Evolutionary conservation across 1,140 invertebrate species (phyloP).

Genomic region (Venturia canescens): DNA sequence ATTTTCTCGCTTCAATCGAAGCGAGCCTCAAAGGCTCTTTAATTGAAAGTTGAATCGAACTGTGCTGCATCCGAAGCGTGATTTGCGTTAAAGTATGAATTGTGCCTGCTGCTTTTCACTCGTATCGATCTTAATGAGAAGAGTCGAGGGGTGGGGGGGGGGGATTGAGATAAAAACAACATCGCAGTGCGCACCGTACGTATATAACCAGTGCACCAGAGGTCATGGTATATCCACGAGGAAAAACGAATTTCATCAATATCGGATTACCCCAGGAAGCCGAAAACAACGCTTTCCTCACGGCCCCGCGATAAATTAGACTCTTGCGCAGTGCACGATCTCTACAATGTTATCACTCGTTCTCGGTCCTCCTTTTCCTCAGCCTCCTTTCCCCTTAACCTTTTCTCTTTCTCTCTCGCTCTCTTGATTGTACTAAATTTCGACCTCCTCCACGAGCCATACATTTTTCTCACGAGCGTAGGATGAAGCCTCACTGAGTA

Average conservation of each 20-base stretch:
- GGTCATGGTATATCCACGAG: not conserved
- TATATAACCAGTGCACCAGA: not conserved
- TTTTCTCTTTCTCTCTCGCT: not conserved
- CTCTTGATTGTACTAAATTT: not conserved
- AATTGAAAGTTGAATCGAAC: not conserved
- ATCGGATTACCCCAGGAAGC: not conserved
- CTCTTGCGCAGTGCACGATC: not conserved
- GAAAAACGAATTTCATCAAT: constrained; percentile 21
- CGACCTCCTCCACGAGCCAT: not conserved
- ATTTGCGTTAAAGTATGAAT: not conserved
- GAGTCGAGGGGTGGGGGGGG: too few relatives aligned
- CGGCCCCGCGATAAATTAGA: constrained; percentile 2
- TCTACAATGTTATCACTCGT: not conserved
- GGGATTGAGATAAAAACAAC: not conserved
- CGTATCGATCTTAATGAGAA: not conserved
- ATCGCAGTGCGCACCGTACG: not conserved
- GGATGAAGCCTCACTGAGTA: not conserved
- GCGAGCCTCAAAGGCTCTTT: too few relatives aligned
- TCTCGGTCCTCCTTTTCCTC: not conserved
- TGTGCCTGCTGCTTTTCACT: not conserved
- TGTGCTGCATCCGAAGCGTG: not conserved
- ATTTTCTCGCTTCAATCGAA: too few relatives aligned
- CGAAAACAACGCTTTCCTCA: constrained; percentile 7
- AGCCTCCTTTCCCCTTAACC: not conserved
- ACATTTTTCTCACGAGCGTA: not conserved